Evolutionary conservation across 2,888 invertebrate species (phyloP).

Genomic region (Pediacus dermestoides): DNA sequence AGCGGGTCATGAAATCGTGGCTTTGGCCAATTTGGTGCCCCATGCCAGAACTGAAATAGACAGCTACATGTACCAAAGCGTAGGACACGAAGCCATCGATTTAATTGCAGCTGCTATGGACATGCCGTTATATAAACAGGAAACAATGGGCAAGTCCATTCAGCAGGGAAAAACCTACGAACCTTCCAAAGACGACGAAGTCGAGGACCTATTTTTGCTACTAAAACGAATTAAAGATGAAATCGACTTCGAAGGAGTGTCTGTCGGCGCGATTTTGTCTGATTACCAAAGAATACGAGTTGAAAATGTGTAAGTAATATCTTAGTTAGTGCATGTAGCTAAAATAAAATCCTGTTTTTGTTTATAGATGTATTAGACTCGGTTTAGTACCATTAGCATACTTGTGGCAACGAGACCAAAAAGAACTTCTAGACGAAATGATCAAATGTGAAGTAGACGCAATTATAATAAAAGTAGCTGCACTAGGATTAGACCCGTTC

Average conservation of each 20-base stretch:
- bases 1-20: slow-evolving; percentile 93
- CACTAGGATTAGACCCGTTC: slow-evolving; percentile 82
- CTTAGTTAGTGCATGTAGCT: not conserved
- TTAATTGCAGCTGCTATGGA: slow-evolving; percentile 92
- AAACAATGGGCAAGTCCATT: slow-evolving; percentile 80
- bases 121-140: slow-evolving; percentile 81
- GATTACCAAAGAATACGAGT: slow-evolving; percentile 97
- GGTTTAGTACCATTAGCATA: slow-evolving; percentile 87
- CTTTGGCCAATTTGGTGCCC: slow-evolving; percentile 92
- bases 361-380: slow-evolving; percentile 78
- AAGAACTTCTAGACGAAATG: slow-evolving; percentile 94
- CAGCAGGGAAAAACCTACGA: slow-evolving; percentile 75
- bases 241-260: slow-evolving; percentile 75
- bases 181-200: slow-evolving; percentile 85
- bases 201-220: slow-evolving; percentile 90
- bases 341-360: slow-evolving; percentile 6
- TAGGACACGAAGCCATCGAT: slow-evolving; percentile 92
- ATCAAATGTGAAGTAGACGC: slow-evolving; percentile 89
- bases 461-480: slow-evolving; percentile 95
- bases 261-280: slow-evolving; percentile 96
- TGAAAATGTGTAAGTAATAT: slow-evolving; percentile 86
- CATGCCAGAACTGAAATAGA: slow-evolving; percentile 67
- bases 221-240: slow-evolving; percentile 71
- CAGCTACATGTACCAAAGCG: slow-evolving; percentile 97
- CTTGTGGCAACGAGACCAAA: slow-evolving; percentile 95